phyloP scores from a whole-genome alignment of 2,888 invertebrate genomes.

The Chloroclystis v-ata region DNA sequence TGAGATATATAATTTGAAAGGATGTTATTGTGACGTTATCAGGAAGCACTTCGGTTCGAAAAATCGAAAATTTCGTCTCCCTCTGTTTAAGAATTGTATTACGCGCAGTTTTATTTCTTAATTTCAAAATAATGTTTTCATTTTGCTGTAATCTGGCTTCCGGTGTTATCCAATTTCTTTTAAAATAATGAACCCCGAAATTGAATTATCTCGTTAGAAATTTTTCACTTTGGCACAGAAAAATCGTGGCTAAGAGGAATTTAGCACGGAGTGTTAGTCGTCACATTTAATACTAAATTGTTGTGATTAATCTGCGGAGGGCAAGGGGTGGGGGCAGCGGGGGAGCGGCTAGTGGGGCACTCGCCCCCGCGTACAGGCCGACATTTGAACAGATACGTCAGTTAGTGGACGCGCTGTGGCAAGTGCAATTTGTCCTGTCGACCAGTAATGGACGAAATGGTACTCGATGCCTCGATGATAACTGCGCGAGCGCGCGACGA shows the following conservation, averaged over 20 bases:
- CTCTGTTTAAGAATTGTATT: no score
- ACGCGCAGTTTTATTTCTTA: no score
- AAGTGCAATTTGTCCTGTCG: constrained; percentile 29
- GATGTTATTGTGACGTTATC: neutral
- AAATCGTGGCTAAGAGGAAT: constrained; percentile 14
- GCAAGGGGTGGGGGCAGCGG: constrained; percentile 5
- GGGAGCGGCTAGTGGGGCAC: constrained; percentile 14
- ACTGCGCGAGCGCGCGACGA: no score
- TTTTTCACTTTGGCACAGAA: neutral
- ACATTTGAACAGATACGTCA: neutral
- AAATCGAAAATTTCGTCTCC: no score
- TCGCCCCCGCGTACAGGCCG: constrained; percentile 40
- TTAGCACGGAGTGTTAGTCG: constrained; percentile 17
- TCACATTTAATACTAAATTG: constrained; percentile 30
- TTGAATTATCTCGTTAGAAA: neutral
- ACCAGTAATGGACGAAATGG: no score
- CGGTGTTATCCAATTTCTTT: no score
- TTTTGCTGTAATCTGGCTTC: no score
- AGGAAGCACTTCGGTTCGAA: no score
- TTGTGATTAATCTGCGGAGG: constrained; percentile 28
- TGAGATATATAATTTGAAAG: constrained; percentile 1
- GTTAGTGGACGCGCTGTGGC: constrained; percentile 43
- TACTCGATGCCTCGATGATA: no score
- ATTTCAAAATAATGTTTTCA: no score
- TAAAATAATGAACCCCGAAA: no score